Evolutionary conservation across 2,797 vertebrate species (phyloP), one percentile per base, ranked within the genome.

Genomic region (Oreortyx pictus): DNA sequence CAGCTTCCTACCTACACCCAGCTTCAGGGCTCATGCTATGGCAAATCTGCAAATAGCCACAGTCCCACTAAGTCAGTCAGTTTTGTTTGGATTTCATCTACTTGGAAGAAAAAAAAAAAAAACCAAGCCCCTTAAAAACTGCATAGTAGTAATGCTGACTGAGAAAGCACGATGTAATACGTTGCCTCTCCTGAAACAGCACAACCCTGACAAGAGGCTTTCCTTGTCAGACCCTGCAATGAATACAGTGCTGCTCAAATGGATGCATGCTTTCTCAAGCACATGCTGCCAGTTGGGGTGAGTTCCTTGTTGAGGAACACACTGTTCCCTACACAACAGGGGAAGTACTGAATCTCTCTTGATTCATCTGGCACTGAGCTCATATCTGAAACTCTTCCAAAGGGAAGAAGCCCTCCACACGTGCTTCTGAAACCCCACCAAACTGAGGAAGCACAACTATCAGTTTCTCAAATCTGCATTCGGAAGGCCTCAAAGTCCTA

Each of bases 111-210:
- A 65, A 61, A 49, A 2, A 33, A 49, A 84, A 65, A 61, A 49
- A 2, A 33, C 44, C 3, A 72, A 41, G 3, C 22, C 57, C 57
- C 67, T 61, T 61, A 24, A 67, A 87, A 90, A 85, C 6, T 10
- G 41, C 17, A 52, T 24, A 46, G 27, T 25, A 87, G 64, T 7
- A 64, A 44, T 20, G 74, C 47, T 52, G 17, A 64, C 41, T 43
- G 64, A 77, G 44, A 27, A 93, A 85, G 70, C 14, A 52, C 4
- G 14, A 67, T 1, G 1, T 16, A 81, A 59, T 3, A 2, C 59
- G 15, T 0, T 43, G 20, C 37, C 27, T 85, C 65, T 76, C n/a
- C 0, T 0, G 31, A 41, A 29, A 52, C 0, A 37, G 22, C 2
- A 1, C 41, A 89, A 27, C 27, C 27, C 31, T 23, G 56, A 22